phyloP scores from a whole-genome alignment of 1,140 invertebrate genomes.

The Anoplolepis gracilipes region DNA sequence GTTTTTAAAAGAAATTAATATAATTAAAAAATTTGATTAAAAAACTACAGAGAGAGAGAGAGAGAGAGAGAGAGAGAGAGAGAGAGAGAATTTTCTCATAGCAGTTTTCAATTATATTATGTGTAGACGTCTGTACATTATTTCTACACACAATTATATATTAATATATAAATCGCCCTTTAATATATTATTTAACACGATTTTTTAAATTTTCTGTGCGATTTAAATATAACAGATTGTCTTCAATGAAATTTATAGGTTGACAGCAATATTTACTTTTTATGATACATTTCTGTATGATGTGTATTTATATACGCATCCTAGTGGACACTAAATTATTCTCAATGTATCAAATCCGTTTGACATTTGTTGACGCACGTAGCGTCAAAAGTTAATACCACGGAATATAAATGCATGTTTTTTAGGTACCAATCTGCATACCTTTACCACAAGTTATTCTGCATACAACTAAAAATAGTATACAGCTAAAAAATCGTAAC shows the following conservation, averaged over 20 bases:
- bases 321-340: conserved; percentile 21
- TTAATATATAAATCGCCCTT: not conserved
- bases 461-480: not conserved
- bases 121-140: not conserved
- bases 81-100: not conserved
- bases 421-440: not conserved
- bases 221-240: not conserved
- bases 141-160: not conserved
- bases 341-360: not conserved
- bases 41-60: not conserved
- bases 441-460: not conserved
- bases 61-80: too few relatives aligned
- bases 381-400: not conserved
- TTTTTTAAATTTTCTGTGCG: not conserved
- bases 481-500: not conserved
- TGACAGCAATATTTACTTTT: conserved; percentile 29
- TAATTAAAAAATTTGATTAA: too few relatives aligned
- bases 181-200: not conserved
- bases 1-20: not conserved
- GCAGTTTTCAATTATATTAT: not conserved
- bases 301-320: not conserved
- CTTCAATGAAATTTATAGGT: not conserved
- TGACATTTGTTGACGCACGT: conserved; percentile 13
- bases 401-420: conserved; percentile 8
- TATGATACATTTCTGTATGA: conserved; percentile 14